These are phyloP conservation scores for Pelvicachromis taeniatus DNA, from an alignment of 2,113 vertebrate genomes.

Conservation along the genomic window DNA sequence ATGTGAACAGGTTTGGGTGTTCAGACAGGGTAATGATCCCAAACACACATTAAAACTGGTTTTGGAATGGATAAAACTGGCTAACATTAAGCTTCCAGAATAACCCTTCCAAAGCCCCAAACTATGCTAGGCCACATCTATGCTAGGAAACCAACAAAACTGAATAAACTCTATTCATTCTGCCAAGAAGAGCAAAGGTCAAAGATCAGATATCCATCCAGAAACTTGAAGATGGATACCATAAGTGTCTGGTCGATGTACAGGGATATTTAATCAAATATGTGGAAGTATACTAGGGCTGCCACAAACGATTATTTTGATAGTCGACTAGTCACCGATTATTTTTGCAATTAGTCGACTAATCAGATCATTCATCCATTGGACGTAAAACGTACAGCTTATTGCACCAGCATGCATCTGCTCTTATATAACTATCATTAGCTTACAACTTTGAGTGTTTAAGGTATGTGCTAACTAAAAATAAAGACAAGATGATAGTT, in stretches of 20 bases:
- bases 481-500: no score
- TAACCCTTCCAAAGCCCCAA: neutral
- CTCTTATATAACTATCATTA: no score
- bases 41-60: neutral
- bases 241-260: neutral
- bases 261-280: neutral
- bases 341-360: no score
- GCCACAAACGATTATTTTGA: no score
- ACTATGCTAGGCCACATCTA: neutral
- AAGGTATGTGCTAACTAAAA: no score
- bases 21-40: neutral
- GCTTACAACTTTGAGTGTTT: no score
- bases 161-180: fast-evolving
- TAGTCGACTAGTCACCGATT: no score
- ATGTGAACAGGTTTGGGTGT: fast-evolving
- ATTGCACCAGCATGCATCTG: no score
- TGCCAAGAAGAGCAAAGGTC: fast-evolving
- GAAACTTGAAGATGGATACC: neutral
- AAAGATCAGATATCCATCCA: neutral
- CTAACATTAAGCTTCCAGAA: neutral
- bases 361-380: no score
- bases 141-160: neutral
- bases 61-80: neutral
- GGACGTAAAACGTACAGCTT: no score
- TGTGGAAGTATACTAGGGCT: no score